A percentile compares a stretch with the other conserved stretches of the same genome.
Evolutionary conservation across 2,113 vertebrate genomes (phyloP).

Genomic region (human): GRCh38 chr1:239882501-239883000

Average conservation of each 20-base stretch:
- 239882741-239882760: not conserved
- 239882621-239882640: not conserved
- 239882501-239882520: too few relatives aligned
- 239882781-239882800: not conserved
- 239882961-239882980: not conserved
- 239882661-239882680: not conserved
- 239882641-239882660: not conserved
- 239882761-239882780: not conserved
- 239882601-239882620: not conserved
- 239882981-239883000: not conserved
- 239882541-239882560: not conserved
- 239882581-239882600: not conserved
- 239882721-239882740: not conserved
- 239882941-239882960: not conserved
- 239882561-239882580: not conserved
- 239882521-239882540: not conserved
- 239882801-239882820: not conserved
- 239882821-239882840: fast-evolving
- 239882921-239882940: not conserved
- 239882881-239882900: not conserved
- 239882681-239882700: not conserved
- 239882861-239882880: not conserved
- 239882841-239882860: not conserved
- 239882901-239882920: not conserved
- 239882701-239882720: not conserved